Percentiles rank a stretch among this genome's conserved stretches.
Conservation (phyloP, 2,888 invertebrate genomes). For the Trilocha varians region DNA sequence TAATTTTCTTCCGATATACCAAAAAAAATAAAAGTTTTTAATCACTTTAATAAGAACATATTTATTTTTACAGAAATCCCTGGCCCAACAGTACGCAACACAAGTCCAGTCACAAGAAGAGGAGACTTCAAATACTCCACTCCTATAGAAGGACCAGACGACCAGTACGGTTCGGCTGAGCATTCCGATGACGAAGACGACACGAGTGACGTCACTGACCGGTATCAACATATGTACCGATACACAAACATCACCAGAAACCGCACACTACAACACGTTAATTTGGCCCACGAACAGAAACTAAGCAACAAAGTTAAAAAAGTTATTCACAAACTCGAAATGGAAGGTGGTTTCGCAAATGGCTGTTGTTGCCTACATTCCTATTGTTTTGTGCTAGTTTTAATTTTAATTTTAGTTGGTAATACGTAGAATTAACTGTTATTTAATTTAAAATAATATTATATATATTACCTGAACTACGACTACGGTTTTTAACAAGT, state of each 20-base stretch:
- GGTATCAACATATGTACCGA: conserved; percentile 14
- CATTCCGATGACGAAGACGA: conserved; percentile 78
- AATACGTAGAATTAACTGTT: conserved; percentile 20
- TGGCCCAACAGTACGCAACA: conserved; percentile 76
- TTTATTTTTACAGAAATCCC: conserved; percentile 77
- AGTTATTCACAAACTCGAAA: conserved; percentile 48
- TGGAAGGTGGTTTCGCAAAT: conserved; percentile 25
- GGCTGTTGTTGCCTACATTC: conserved; percentile 18
- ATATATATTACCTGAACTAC: too few species aligned
- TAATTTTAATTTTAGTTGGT: conserved; percentile 19
- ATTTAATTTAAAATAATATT: too few species aligned
- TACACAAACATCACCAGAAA: conserved; percentile 19
- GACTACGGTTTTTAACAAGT: too few species aligned
- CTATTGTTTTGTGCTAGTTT: conserved; percentile 10
- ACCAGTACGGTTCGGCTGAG: conserved; percentile 82
- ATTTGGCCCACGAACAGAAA: conserved; percentile 40
- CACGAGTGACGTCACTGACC: conserved; percentile 24
- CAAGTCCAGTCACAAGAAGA: conserved; percentile 66
- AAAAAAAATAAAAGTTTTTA: too few species aligned
- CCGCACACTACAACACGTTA: conserved; percentile 29
- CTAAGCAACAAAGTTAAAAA: conserved; percentile 57
- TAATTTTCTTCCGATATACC: too few species aligned
- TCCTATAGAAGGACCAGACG: conserved; percentile 71
- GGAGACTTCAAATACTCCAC: conserved; percentile 70
- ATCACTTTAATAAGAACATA: too few species aligned